phyloP scores from a whole-genome alignment of 2,888 invertebrate species.

The Trimorus sp. region DNA sequence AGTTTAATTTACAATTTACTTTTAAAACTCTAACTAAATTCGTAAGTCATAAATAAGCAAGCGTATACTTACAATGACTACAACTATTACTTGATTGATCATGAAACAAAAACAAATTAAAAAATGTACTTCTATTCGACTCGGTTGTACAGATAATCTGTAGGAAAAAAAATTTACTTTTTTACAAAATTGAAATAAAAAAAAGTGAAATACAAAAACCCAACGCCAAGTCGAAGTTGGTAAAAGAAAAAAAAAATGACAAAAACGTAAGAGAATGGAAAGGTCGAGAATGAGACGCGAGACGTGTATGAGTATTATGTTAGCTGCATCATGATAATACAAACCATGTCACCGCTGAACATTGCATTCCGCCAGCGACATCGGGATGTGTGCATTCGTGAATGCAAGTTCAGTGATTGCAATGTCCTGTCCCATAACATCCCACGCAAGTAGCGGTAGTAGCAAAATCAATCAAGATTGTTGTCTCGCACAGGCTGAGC shows the following conservation, averaged over 20 bases:
- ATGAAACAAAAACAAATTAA: no score
- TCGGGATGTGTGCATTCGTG: constrained; percentile 72
- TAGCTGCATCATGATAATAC: constrained; percentile 80
- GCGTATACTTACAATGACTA: no score
- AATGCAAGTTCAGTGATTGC: constrained; percentile 79
- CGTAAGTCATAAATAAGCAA: no score
- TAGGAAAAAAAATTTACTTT: no score
- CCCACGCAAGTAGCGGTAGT: constrained; percentile 80
- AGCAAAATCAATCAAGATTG: constrained; percentile 81
- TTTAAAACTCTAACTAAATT: no score
- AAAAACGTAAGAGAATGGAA: constrained; percentile 11
- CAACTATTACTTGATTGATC: no score
- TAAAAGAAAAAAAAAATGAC: neutral
- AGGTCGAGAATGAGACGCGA: constrained; percentile 20
- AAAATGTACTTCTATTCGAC: no score
- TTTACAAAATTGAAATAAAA: no score
- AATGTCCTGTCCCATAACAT: constrained; percentile 77
- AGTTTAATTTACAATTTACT: no score
- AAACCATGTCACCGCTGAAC: constrained; percentile 80
- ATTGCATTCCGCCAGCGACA: constrained; percentile 77
- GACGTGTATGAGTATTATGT: constrained; percentile 72
- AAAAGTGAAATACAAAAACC: no score
- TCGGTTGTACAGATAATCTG: no score
- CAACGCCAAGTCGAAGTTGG: neutral
- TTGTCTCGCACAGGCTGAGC: constrained; percentile 80